Percentiles rank a stretch among this genome's conserved stretches.
phyloP scores from a whole-genome alignment of 2,797 vertebrate genomes.

The Amazonetta brasiliensis region DNA sequence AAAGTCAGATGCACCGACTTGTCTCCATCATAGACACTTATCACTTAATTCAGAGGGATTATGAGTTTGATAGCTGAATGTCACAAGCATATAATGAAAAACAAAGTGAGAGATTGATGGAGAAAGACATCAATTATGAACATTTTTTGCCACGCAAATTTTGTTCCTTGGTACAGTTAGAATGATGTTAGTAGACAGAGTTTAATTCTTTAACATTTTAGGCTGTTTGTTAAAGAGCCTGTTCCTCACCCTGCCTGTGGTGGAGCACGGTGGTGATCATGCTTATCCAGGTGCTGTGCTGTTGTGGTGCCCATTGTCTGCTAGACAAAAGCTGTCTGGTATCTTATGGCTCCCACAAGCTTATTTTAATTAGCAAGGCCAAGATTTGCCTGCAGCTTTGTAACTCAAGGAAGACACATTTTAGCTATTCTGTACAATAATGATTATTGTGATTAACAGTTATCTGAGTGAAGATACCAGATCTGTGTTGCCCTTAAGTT shows the following conservation, averaged over 20 bases:
- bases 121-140: neutral
- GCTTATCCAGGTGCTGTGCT: neutral
- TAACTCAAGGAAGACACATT: neutral
- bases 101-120: neutral
- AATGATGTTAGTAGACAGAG: neutral
- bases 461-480: neutral
- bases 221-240: neutral
- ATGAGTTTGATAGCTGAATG: neutral
- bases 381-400: neutral
- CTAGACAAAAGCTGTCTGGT: neutral
- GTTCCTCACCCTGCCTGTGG: neutral
- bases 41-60: neutral
- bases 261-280: neutral
- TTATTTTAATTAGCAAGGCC: neutral
- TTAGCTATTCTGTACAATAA: neutral
- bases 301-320: accelerated
- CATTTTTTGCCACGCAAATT: neutral
- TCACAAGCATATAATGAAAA: neutral
- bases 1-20: neutral
- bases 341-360: neutral
- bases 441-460: neutral
- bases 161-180: neutral
- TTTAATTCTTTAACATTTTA: neutral
- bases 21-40: neutral
- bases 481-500: neutral